Evolutionary conservation across 2,888 invertebrate species (phyloP), one percentile per base, ranked within the genome.

Genomic region (Reticulitermes lucifugus): DNA sequence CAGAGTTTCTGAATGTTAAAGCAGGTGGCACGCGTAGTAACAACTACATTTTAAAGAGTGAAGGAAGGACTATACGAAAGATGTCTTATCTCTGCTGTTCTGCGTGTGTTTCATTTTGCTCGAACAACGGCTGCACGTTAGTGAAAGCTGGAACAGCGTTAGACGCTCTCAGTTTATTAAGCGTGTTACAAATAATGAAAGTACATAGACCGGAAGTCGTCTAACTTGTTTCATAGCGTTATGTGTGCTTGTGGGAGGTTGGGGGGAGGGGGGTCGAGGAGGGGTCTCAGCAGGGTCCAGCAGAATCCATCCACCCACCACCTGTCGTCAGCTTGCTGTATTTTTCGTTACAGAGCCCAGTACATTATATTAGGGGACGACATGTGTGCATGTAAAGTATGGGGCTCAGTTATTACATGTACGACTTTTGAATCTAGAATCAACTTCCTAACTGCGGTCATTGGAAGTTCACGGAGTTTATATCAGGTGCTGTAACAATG

Each of bases 121-220:
- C 12, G 14, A 55, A 2, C 55, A 18, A 21, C 14, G 55, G 55
- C 55, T 14, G 14, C 51, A 55, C 14, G 4, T 18, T 55, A 18
- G 55, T 55, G 55, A 55, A 55, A 55, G 55, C 14, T 55, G 5
- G 14, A 18, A 55, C 55, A 55, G 18, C 55, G 55, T 55, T 55
- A 55, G 0, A 12, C 22, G 21, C 29, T 4, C 55, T 25, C 51
- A 80, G 59, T 60, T 80, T 80, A 59, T 80, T 80, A 80, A 60
- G 60, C 80, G 43, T 29, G 59, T 22, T 80, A 29, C 5, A 55
- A 46, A 51, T 84, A 65, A 84, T 84, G 59, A 51, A 65, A 84
- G 84, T 83, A 79, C 79, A 60, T 41, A 60, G 51, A 79, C 84
- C 84, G 84, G 84, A 84, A 84, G 77, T 84, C n/a, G 81, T 35